Percentiles rank a stretch among this genome's conserved stretches.
Conservation (phyloP, 1,140 invertebrate species). For the roundworm (Caenorhabditis elegans) region DNA sequence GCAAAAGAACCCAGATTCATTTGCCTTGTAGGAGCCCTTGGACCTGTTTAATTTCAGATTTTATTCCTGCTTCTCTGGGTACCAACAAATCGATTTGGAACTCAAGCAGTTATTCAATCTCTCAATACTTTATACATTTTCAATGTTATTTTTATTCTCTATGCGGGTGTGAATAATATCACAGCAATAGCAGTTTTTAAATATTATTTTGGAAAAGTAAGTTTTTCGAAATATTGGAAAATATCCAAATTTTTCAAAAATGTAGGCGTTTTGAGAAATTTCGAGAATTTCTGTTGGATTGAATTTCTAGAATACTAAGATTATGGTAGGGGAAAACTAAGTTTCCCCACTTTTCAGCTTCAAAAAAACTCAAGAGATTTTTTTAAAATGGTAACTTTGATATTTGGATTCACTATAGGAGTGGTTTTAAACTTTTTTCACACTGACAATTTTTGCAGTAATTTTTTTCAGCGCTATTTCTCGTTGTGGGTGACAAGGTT, state of each 20-base stretch:
- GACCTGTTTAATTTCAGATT: slow-evolving; percentile 61
- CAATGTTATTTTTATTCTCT: slow-evolving; percentile 54
- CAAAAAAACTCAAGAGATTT: too few relatives aligned
- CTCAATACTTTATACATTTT: slow-evolving; percentile 62
- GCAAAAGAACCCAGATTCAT: slow-evolving; percentile 48
- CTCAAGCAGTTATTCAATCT: slow-evolving; percentile 57
- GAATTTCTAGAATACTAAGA: background rate
- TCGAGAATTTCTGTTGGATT: too few relatives aligned
- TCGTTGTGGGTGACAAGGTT: slow-evolving; percentile 49
- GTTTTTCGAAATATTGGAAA: too few relatives aligned
- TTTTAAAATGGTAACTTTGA: too few relatives aligned
- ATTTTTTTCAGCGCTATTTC: slow-evolving; percentile 62
- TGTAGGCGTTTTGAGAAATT: too few relatives aligned
- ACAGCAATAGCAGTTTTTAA: slow-evolving; percentile 58
- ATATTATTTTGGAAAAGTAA: slow-evolving; percentile 65
- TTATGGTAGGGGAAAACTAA: too few relatives aligned
- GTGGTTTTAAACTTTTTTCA: too few relatives aligned
- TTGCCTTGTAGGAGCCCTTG: slow-evolving; percentile 41
- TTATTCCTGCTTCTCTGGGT: slow-evolving; percentile 58
- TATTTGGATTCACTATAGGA: too few relatives aligned
- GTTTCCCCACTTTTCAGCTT: too few relatives aligned
- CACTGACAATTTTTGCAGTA: too few relatives aligned
- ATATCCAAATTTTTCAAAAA: too few relatives aligned
- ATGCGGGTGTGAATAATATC: slow-evolving; percentile 54
- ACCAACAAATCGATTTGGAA: slow-evolving; percentile 56